phyloP scores from a whole-genome alignment of 2,113 vertebrate species.

The Tachycineta bicolor region DNA sequence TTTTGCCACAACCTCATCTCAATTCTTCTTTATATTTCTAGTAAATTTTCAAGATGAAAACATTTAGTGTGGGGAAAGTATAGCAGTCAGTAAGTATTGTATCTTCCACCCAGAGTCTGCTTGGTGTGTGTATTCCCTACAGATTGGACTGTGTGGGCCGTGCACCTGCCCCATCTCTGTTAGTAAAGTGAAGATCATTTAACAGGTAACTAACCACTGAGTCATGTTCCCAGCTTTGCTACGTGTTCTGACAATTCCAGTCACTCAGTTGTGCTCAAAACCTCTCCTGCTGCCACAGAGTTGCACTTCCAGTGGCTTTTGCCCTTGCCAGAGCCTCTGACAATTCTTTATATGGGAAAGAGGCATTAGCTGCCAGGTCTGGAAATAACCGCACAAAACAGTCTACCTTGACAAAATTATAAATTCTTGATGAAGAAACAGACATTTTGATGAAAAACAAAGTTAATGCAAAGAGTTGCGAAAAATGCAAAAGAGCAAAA shows the following conservation, averaged over 20 bases:
- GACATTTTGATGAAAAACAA: constrained; percentile 21
- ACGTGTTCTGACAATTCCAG: neutral
- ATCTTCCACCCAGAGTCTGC: neutral
- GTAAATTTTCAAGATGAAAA: neutral
- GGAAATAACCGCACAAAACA: constrained; percentile 57
- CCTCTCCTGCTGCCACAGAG: neutral
- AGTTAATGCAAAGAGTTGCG: constrained; percentile 17
- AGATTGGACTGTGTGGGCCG: neutral
- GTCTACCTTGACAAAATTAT: constrained; percentile 50
- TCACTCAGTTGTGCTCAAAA: neutral
- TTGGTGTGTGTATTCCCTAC: neutral
- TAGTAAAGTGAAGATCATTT: neutral
- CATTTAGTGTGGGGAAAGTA: neutral
- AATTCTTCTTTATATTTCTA: neutral
- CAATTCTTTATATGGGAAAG: neutral
- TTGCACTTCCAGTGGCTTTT: neutral
- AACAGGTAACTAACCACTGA: neutral
- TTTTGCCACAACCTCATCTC: neutral
- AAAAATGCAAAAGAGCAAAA: constrained; percentile 29
- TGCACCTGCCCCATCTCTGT: neutral
- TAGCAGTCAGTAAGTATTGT: neutral
- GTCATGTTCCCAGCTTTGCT: neutral
- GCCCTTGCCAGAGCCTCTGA: neutral
- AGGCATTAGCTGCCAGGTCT: neutral
- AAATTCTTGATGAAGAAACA: constrained; percentile 61